Percentiles rank a stretch among this genome's conserved stretches.
Conservation (phyloP, 37 sponge, comb jelly and placozoan genomes). For the Dysidea cf. avara region DNA sequence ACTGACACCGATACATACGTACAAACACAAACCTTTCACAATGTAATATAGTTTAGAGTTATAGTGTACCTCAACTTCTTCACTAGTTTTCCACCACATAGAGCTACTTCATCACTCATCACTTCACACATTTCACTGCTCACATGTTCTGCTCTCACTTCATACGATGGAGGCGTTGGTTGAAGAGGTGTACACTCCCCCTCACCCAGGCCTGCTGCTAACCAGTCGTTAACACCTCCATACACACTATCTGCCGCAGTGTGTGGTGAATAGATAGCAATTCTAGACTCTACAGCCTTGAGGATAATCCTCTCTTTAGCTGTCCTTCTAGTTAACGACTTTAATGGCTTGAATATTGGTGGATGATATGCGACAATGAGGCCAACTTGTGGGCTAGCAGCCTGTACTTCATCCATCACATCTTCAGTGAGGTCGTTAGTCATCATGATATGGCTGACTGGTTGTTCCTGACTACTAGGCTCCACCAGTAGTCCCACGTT, state of each 20-base stretch:
- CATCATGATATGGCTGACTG: conserved; percentile 48
- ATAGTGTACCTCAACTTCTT: too few relatives aligned
- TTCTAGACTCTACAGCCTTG: conserved; percentile 52
- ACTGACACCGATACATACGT: too few relatives aligned
- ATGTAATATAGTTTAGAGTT: too few relatives aligned
- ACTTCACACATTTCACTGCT: too few relatives aligned
- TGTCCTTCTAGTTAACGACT: conserved; percentile 69
- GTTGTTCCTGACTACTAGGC: conserved; percentile 28
- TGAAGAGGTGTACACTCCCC: conserved; percentile 40
- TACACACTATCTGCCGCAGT: conserved; percentile 77
- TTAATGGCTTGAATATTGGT: conserved; percentile 85
- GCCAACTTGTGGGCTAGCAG: conserved; percentile 2
- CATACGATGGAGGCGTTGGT: neutral
- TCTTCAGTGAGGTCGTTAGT: conserved; percentile 94
- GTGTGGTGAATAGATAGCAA: conserved; percentile 96
- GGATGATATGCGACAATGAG: conserved; percentile 93
- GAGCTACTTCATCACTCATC: too few relatives aligned
- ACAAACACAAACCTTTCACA: too few relatives aligned
- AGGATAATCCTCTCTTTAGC: conserved; percentile 89
- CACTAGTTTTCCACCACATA: too few relatives aligned
- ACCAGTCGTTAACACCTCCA: conserved; percentile 94
- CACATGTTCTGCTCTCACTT: too few relatives aligned
- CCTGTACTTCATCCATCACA: conserved; percentile 73
- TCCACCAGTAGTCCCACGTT: conserved; percentile 93
- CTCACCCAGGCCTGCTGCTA: conserved; percentile 68